Base-by-base conservation (phyloP, 2,888 invertebrate genomes). In the Nephrotoma appendiculata region DNA sequence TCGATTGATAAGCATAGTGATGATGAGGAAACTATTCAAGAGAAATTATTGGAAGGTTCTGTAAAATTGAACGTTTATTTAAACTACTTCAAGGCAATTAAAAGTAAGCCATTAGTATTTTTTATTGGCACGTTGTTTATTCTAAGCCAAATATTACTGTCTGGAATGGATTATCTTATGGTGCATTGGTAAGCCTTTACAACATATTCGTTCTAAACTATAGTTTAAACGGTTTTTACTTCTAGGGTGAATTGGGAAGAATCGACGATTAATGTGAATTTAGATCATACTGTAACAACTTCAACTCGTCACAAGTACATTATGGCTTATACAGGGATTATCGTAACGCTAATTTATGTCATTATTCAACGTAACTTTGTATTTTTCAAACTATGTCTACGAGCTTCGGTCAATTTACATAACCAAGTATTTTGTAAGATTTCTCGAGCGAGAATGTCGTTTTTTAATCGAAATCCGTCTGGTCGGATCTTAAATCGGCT, bases 381-480 rank as follows among this genome's bases (percentile, higher is more conserved):
- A 0, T 94, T 93, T 89, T 96, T 95, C 89, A 93, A 92, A 88
- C 93, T 95, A 88, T 96, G 96, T 89, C 94, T 97, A 90, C 93
- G 92, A 41, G 95, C 97, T 0, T 97, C 97, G 0, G 92, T 94
- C 19, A 93, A 92, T 3, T 92, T 98, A 0, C 98, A 98, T 90
- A 95, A 96, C 89, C 92, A 91, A 1, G 96, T 98, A 93, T 97
- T 98, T 89, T 93, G 94, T 86, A 94, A 94, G 0, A 94, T 97
- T 0, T 94, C 95, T 0, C 92, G 94, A 86, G 94, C 95, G 0
- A 94, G 94, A 0, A 95, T 96, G 93, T 93, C 94, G 90, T 97
- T 97, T 92, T 97, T 96, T 91, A 95, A 96, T 90, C 94, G 93
- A 87, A 96, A 96, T 90, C 94, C 95, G 90, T 89, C 92, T 91